Percentiles rank a stretch among this genome's conserved stretches.
Conservation (phyloP, 2,888 invertebrate species). For the Apantesis nais region DNA sequence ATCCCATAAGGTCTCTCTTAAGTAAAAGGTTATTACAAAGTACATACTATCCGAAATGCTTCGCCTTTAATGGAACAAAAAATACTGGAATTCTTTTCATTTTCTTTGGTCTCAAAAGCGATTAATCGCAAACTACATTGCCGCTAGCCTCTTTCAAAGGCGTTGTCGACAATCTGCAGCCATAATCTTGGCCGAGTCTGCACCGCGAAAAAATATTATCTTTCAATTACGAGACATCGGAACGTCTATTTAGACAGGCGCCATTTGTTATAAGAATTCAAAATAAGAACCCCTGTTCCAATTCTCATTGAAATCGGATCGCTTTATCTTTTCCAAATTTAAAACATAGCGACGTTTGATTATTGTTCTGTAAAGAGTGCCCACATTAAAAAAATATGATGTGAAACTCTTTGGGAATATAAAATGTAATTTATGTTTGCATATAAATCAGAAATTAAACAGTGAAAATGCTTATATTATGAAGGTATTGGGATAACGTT, state of each 20-base stretch:
- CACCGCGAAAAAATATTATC: conserved; percentile 73
- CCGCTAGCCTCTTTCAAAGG: conserved; percentile 50
- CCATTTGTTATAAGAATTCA: conserved; percentile 62
- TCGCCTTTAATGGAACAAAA: conserved; percentile 8
- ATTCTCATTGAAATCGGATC: conserved; percentile 32
- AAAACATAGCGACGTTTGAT: background rate
- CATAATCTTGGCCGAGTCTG: conserved; percentile 55
- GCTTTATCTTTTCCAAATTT: conserved; percentile 20
- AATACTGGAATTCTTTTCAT: conserved; percentile 11
- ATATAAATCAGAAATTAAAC: conserved; percentile 15
- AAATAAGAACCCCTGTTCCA: conserved; percentile 56
- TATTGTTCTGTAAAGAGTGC: background rate
- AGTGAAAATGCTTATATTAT: conserved; percentile 1
- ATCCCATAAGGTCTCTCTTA: background rate
- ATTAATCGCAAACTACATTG: conserved; percentile 42
- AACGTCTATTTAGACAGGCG: conserved; percentile 70
- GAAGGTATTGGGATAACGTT: conserved; percentile 5
- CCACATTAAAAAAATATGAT: background rate
- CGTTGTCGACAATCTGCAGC: conserved; percentile 52
- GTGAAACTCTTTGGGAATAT: background rate
- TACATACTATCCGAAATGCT: background rate
- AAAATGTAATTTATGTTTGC: conserved; percentile 1
- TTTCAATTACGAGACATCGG: conserved; percentile 71
- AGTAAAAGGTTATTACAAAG: conserved; percentile 9
- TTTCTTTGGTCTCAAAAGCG: conserved; percentile 29